These are phyloP conservation scores for Ispidina lecontei DNA, from an alignment of 2,797 vertebrate species.

Conservation along the genomic window DNA sequence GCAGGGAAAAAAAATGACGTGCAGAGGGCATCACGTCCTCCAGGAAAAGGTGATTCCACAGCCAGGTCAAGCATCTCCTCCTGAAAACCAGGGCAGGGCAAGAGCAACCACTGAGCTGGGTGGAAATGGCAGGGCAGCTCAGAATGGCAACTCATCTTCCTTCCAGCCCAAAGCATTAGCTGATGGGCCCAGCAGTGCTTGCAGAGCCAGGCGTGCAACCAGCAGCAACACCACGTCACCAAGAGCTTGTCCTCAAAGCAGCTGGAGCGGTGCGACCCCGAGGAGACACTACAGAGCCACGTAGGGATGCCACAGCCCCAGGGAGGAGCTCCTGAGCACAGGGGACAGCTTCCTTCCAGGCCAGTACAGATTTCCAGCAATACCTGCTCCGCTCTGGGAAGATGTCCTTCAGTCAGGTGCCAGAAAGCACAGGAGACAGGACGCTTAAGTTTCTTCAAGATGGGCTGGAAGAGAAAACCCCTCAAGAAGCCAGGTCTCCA, in stretches of 20 bases:
- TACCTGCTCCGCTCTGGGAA: not conserved
- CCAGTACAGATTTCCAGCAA: not conserved
- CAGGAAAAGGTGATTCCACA: not conserved
- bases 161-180: not conserved
- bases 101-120: not conserved
- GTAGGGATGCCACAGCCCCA: rapidly evolving
- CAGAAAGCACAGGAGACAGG: not conserved
- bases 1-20: not conserved
- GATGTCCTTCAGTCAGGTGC: not conserved
- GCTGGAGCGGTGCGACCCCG: not conserved
- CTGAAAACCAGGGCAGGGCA: not conserved
- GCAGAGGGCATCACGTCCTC: not conserved
- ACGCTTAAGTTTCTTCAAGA: not conserved
- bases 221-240: rapidly evolving
- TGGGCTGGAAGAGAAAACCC: not conserved
- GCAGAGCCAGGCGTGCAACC: rapidly evolving
- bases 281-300: rapidly evolving
- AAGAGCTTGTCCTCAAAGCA: not conserved
- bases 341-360: not conserved
- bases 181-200: rapidly evolving
- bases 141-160: not conserved
- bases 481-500: not conserved
- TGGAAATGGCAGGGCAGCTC: not conserved
- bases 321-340: rapidly evolving
- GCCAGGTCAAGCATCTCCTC: not conserved